These are phyloP conservation scores for Enteromius anoplus DNA, from an alignment of 2,797 vertebrate species.

Conservation along the genomic window DNA sequence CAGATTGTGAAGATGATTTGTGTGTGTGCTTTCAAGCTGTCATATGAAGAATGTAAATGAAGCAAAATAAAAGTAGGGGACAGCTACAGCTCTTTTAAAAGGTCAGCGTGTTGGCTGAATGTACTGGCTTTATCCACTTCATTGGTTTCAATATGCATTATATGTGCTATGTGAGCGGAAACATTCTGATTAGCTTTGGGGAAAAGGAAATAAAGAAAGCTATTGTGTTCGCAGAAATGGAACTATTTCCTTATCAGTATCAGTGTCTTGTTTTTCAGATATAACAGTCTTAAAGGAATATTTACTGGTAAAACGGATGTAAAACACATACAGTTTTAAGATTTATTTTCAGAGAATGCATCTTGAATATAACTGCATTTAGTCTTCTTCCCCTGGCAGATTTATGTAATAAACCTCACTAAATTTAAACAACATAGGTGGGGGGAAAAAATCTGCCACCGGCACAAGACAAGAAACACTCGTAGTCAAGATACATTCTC, in stretches of 20 bases:
- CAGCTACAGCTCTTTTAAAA: constrained; percentile 37
- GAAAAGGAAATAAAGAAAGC: constrained; percentile 4
- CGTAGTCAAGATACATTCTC: neutral
- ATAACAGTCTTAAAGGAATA: neutral
- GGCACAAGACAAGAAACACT: neutral
- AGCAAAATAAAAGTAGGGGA: constrained; percentile 31
- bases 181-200: constrained; percentile 52
- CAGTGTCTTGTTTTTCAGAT: neutral
- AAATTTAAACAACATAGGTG: constrained; percentile 1
- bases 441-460: neutral
- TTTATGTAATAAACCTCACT: constrained; percentile 27
- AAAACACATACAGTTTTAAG: neutral
- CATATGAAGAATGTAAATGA: constrained; percentile 34
- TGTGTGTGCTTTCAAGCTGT: constrained; percentile 13
- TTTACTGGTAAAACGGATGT: neutral
- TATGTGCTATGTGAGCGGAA: constrained; percentile 47
- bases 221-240: neutral
- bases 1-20: constrained; percentile 6
- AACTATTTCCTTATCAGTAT: neutral
- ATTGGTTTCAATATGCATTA: constrained; percentile 31
- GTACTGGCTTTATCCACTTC: constrained; percentile 24
- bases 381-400: constrained; percentile 1
- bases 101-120: constrained; percentile 25
- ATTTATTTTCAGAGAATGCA: neutral
- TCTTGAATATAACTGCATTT: constrained; percentile 12